Evolutionary conservation across 2,113 vertebrate genomes (phyloP).

Genomic region (Haemorhous mexicanus): DNA sequence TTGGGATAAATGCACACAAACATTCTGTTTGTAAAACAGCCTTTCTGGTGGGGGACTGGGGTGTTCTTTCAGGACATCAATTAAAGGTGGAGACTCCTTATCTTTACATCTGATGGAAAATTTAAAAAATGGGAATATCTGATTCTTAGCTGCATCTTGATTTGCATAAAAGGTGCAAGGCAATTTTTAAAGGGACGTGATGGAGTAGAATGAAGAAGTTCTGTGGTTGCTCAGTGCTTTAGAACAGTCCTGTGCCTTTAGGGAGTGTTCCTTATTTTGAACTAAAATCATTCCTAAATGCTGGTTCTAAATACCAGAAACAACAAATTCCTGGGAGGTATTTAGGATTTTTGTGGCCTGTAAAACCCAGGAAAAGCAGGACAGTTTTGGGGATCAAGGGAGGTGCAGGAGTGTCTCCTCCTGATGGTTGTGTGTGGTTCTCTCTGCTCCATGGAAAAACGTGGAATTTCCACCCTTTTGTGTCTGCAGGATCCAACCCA

Average conservation of each 20-base stretch:
- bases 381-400: not conserved
- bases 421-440: not conserved
- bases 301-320: not conserved
- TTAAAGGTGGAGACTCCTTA: not conserved
- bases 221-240: not conserved
- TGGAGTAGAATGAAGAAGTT: not conserved
- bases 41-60: not conserved
- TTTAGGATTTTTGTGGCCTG: not conserved
- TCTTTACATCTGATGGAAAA: not conserved
- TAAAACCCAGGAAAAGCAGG: not conserved
- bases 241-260: not conserved
- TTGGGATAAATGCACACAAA: not conserved
- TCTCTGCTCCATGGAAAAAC: not conserved
- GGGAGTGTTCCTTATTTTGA: not conserved
- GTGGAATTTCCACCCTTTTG: not conserved
- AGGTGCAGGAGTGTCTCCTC: not conserved
- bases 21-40: not conserved
- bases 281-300: not conserved
- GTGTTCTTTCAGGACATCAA: not conserved
- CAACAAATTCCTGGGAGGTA: not conserved
- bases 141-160: not conserved
- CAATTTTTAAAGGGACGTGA: not conserved
- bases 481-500: slow-evolving; percentile 81
- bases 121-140: not conserved
- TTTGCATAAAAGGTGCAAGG: not conserved